Evolutionary conservation across 2,113 vertebrate genomes (phyloP).

Genomic region (Marmota flaviventris): DNA sequence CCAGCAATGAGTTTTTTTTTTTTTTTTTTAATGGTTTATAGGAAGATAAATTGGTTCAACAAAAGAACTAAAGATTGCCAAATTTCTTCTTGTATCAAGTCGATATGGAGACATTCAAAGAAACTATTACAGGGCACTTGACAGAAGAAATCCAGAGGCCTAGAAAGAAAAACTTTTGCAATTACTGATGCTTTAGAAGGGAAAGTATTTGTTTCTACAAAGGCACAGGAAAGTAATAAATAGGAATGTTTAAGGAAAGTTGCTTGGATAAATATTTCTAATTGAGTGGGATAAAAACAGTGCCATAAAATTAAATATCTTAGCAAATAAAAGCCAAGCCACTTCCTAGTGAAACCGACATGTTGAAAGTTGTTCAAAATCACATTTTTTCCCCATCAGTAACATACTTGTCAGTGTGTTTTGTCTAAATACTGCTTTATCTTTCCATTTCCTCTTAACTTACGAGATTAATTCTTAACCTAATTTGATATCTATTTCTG

Average conservation of each 20-base stretch:
- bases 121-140: not conserved
- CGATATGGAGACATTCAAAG: not conserved
- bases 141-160: not conserved
- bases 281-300: constrained; percentile 10
- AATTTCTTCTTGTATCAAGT: not conserved
- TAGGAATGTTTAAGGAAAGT: not conserved
- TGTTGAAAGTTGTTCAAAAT: not conserved
- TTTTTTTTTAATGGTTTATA: not conserved
- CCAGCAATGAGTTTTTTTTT: not conserved
- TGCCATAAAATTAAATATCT: not conserved
- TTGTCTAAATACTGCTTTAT: not conserved
- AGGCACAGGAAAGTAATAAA: not conserved
- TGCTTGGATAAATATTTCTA: constrained; percentile 1
- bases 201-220: not conserved
- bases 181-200: not conserved
- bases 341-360: not conserved
- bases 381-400: not conserved
- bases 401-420: not conserved
- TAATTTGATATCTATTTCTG: constrained; percentile 7
- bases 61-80: not conserved
- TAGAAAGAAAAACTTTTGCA: not conserved
- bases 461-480: not conserved
- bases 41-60: not conserved
- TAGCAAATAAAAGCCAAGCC: not conserved
- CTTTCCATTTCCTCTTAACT: not conserved